Base-by-base conservation (phyloP, 2,888 invertebrate genomes). In the Caradrina clavipalpis region DNA sequence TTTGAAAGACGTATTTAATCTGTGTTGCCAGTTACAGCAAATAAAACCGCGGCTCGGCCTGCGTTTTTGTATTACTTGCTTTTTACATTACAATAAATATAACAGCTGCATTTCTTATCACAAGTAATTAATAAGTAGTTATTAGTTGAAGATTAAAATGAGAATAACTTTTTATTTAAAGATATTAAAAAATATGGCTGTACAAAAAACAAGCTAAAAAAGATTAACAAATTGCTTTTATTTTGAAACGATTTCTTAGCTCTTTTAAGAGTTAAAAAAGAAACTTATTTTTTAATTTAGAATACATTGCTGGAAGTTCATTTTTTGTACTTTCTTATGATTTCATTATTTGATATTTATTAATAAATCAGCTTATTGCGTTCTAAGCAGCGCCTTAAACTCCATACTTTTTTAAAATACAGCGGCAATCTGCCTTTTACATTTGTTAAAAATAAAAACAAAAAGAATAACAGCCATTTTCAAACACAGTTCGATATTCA, bases 21-120 rank as follows among this genome's bases (percentile, higher is more conserved):
- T 63, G 64, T 77, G 81, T 68, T 83, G 77, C 71, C 71, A 83
- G 55, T 35, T 60, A 54, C 70, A 13, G 49, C 68, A 69, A 60
- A 61, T 35, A 51, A 51, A 57, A 42, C 11, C 68, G 55, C 64
- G 73, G 71, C 61, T 26, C 61, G 10, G 64, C 77, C 80, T 15
- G 6, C 39, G 54, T 56, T 63, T 58, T 2, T 22, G 10, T 21
- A 26, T 65, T 64, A 39, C 22, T 19, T 0, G 15, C 45, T 50
- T 31, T 19, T 49, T 67, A 26, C 45, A 35, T 17, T 22, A 42
- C 13, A 39, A 45, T 53, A 21, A 55, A 61, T 58, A 76, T 66
- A 50, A 57, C 19, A 39, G 15, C 1, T 45, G 56, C 59, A 26
- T 22, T 22, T 13, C 21, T 62, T 21, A n/a, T 22, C 13, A 17